A percentile compares a stretch with the other conserved stretches of the same genome.
Evolutionary conservation across 2,888 invertebrate species (phyloP).

Genomic region (Itoplectis maculator): DNA sequence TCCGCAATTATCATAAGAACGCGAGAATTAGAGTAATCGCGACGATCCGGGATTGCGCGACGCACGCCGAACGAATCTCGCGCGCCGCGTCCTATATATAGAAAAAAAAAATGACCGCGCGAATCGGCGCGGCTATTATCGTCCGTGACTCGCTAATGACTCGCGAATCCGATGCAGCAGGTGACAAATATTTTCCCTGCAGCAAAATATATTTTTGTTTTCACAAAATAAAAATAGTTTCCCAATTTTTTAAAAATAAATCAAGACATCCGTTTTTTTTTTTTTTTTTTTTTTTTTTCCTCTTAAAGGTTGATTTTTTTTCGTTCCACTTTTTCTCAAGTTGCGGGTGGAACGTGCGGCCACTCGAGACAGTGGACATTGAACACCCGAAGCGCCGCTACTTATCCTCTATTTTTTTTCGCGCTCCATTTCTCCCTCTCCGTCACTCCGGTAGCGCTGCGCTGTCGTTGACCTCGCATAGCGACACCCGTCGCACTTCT

Average conservation of each 20-base stretch:
- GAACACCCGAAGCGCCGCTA: not conserved
- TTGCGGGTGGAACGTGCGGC: too few species aligned
- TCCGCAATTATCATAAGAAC: constrained; percentile 78
- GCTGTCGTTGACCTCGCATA: constrained; percentile 70
- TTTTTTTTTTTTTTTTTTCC: too few species aligned
- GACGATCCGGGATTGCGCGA: constrained; percentile 74
- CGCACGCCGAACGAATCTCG: constrained; percentile 24
- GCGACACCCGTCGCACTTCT: constrained; percentile 61
- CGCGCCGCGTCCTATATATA: too few species aligned
- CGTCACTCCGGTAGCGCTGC: constrained; percentile 32
- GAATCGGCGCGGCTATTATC: constrained; percentile 23
- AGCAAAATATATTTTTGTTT: constrained; percentile 2
- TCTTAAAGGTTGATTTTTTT: too few species aligned
- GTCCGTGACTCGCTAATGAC: constrained; percentile 29
- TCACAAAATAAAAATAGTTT: too few species aligned
- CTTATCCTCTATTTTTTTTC: constrained; percentile 1
- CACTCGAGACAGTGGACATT: not conserved
- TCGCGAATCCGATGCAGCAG: not conserved
- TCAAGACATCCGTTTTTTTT: too few species aligned
- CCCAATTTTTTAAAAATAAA: too few species aligned
- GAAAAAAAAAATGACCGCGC: too few species aligned
- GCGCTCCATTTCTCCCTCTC: constrained; percentile 11
- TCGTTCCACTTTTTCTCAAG: too few species aligned
- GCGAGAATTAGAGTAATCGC: constrained; percentile 76
- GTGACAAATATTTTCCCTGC: not conserved